These are phyloP conservation scores for Ericerus pela DNA, from an alignment of 1,140 invertebrate genomes.

Conservation along the genomic window DNA sequence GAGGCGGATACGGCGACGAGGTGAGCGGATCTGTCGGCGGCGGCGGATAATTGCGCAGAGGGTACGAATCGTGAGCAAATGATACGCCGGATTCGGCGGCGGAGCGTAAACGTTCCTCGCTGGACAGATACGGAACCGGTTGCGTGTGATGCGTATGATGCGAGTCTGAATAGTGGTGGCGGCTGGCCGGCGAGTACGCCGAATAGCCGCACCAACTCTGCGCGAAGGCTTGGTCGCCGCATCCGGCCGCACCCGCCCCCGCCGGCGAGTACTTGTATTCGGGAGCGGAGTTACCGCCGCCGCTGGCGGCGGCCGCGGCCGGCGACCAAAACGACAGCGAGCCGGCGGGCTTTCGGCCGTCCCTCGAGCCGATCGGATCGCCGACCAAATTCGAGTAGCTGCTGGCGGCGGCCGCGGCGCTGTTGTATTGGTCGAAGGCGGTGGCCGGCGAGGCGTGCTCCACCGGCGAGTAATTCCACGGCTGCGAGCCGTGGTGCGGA, in stretches of 20 bases:
- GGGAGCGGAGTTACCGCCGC: slow-evolving; percentile 24
- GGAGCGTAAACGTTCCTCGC: slow-evolving; percentile 41
- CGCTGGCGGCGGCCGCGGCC: slow-evolving; percentile 32
- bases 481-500: slow-evolving; percentile 44
- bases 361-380: slow-evolving; percentile 37
- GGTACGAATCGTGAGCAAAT: slow-evolving; percentile 60
- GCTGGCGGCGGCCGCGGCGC: slow-evolving; percentile 47
- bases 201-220: slow-evolving; percentile 55
- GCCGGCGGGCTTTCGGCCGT: slow-evolving; percentile 39
- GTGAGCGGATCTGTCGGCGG: slow-evolving; percentile 58
- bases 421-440: slow-evolving; percentile 54
- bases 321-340: slow-evolving; percentile 55
- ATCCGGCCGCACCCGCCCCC: slow-evolving; percentile 39
- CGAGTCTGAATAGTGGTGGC: slow-evolving; percentile 43
- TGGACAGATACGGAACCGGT: slow-evolving; percentile 37
- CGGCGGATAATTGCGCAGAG: slow-evolving; percentile 53
- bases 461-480: slow-evolving; percentile 52
- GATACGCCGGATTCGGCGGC: slow-evolving; percentile 49
- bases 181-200: slow-evolving; percentile 39
- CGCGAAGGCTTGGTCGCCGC: slow-evolving; percentile 52
- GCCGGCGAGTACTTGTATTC: slow-evolving; percentile 38
- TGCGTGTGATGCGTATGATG: slow-evolving; percentile 39
- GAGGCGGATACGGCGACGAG: slow-evolving; percentile 60
- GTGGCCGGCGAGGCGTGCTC: slow-evolving; percentile 41
- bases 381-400: slow-evolving; percentile 63